Conservation (phyloP, 2,113 vertebrate species). For the Condylura cristata region DNA sequence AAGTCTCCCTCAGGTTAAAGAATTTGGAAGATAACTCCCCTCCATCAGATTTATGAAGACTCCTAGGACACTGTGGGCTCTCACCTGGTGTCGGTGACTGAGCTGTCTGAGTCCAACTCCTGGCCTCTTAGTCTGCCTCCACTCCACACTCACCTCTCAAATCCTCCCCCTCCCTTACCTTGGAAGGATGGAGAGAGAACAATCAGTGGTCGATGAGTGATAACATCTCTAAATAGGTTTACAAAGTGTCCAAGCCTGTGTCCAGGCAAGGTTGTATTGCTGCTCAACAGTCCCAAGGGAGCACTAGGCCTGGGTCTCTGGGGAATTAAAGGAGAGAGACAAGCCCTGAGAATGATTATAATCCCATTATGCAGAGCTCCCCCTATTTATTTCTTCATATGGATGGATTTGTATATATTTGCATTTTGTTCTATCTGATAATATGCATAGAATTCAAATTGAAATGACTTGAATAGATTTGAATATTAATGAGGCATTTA, state of each 20-base stretch:
- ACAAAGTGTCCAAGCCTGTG: not conserved
- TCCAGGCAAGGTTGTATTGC: conserved; percentile 50
- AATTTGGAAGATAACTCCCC: not conserved
- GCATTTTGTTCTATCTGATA: conserved; percentile 87
- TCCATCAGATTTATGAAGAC: not conserved
- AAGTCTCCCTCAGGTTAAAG: not conserved
- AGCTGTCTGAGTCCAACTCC: not conserved
- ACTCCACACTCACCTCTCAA: fast-evolving
- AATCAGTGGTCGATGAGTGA: not conserved
- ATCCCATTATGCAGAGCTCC: conserved; percentile 84
- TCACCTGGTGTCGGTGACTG: not conserved
- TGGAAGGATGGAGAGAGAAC: not conserved
- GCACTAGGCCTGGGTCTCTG: not conserved
- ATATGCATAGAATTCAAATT: conserved; percentile 88
- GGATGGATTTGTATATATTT: conserved; percentile 87
- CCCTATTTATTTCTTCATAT: conserved; percentile 85
- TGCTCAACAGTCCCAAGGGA: not conserved
- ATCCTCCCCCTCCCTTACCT: fast-evolving
- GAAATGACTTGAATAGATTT: conserved; percentile 87
- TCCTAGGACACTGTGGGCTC: not conserved
- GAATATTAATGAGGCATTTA: conserved; percentile 87
- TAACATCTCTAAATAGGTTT: not conserved
- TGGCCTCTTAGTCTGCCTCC: not conserved
- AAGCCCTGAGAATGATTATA: conserved; percentile 75
- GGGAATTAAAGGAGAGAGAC: conserved; percentile 60